A percentile compares a stretch with the other conserved stretches of the same genome.
phyloP scores from a whole-genome alignment of 2,797 vertebrate species.

The Anabacerthia variegaticeps region DNA sequence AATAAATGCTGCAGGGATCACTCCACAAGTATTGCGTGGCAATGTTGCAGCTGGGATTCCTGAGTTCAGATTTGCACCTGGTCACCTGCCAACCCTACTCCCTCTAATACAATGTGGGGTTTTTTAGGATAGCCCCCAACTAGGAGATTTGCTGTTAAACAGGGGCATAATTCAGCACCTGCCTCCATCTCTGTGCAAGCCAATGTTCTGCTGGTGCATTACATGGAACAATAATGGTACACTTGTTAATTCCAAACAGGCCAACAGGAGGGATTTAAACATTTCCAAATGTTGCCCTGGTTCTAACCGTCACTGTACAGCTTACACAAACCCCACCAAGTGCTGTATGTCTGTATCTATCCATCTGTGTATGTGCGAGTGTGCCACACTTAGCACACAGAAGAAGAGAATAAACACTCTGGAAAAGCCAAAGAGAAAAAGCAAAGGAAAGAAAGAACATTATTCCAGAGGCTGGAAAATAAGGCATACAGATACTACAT shows the following conservation, averaged over 20 bases:
- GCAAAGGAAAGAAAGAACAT: background rate
- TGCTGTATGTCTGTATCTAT: background rate
- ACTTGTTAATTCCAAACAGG: background rate
- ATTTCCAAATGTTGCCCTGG: background rate
- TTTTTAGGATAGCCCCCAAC: background rate
- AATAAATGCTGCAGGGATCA: slow-evolving; percentile 17
- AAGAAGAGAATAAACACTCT: background rate
- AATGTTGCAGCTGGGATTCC: background rate
- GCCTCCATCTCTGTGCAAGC: background rate
- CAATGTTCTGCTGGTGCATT: background rate
- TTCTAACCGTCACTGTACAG: background rate
- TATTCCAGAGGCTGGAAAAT: background rate
- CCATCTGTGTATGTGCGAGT: background rate
- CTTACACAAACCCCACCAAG: background rate
- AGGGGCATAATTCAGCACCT: slow-evolving; percentile 21
- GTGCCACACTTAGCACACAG: background rate
- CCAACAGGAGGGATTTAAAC: background rate
- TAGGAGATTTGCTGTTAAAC: background rate
- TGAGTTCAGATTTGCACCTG: background rate
- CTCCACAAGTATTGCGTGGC: background rate
- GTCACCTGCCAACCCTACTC: background rate
- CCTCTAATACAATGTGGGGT: rapidly evolving
- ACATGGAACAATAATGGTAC: background rate
- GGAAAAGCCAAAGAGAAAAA: background rate
- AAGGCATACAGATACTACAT: background rate